Base-by-base conservation (phyloP, 2,888 invertebrate genomes). In the Stenurella melanura region DNA sequence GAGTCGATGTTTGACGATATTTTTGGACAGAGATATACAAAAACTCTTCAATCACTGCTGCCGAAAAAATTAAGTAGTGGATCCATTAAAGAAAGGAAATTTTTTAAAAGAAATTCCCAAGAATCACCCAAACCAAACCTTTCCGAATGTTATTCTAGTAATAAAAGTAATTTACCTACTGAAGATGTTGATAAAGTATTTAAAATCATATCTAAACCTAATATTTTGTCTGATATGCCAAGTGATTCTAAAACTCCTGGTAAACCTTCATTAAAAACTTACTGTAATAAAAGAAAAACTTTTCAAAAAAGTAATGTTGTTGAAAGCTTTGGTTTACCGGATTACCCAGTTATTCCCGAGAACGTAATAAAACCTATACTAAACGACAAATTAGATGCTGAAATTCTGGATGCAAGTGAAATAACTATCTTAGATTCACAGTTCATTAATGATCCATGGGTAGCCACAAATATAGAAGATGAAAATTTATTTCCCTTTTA, bases 281-380 rank as follows among this genome's bases (percentile, higher is more conserved):
- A 88, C 67, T 79, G 79, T 6, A 88, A 87, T 76, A 85, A 83
- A 78, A 76, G 84, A 56, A 87, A 85, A 78, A 79, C 64, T 42
- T 75, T 75, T 18, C 42, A 64, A n/a, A 83, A 82, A 77, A 71
- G 64, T 21, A 73, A 75, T 34, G 71, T 83, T 0, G 79, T 85
- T 56, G 88, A 88, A 82, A 87, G 85, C 81, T 87, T 87, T 77
- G 86, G 83, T 57, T 80, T 88, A 68, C 87, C 87, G 11, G 88
- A 88, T 81, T 83, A 83, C 73, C 85, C 87, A 17, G 84, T 87
- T 57, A 80, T 86, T 72, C 83, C 86, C 21, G 68, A 84, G n/a
- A 58, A 58, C 11, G 19, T n/a, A 15, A 67, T 73, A 34, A 75
- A 78, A 34, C 77, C 74, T 10, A 74, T 77, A 61, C 66, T 73